A percentile compares a stretch with the other conserved stretches of the same genome.
phyloP scores from a whole-genome alignment of 53 echinoderm and acorn worm genomes.

The Crossaster papposus region DNA sequence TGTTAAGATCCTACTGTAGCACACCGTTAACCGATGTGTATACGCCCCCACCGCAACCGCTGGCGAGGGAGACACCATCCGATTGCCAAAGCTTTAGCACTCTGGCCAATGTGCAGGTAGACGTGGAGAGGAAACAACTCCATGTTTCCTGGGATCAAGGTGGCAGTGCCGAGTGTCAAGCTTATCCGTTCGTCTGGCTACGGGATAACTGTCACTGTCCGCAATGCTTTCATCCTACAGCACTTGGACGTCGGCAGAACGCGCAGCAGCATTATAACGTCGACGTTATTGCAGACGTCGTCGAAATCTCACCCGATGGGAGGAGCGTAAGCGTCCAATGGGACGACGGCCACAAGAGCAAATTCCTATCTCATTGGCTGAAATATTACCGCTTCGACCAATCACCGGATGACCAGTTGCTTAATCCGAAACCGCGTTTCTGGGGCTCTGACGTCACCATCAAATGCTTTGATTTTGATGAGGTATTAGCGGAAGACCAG shows the following conservation, averaged over 20 bases:
- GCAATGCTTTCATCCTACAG: conserved; percentile 62
- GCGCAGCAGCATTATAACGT: conserved; percentile 51
- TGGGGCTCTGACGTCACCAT: conserved; percentile 55
- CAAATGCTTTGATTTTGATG: conserved; percentile 43
- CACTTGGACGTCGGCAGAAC: conserved; percentile 31
- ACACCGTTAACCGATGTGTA: not conserved
- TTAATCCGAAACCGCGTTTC: conserved; percentile 48
- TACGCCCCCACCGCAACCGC: not conserved
- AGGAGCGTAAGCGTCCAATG: conserved; percentile 47
- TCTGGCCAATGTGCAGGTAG: not conserved
- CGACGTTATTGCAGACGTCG: conserved; percentile 31
- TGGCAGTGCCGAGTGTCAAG: conserved; percentile 19
- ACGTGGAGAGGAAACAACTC: conserved; percentile 15
- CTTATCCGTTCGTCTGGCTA: conserved; percentile 77
- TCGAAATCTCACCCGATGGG: conserved; percentile 47
- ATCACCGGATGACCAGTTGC: conserved; percentile 47
- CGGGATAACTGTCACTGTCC: conserved; percentile 84
- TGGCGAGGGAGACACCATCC: not conserved
- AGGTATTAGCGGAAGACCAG: conserved; percentile 58
- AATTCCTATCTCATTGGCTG: conserved; percentile 54
- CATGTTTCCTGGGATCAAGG: conserved; percentile 57
- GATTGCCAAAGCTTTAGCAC: not conserved
- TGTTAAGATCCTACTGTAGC: not conserved
- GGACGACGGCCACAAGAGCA: conserved; percentile 68
- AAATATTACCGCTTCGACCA: conserved; percentile 63